A percentile compares a stretch with the other conserved stretches of the same genome.
Evolutionary conservation across 2,888 invertebrate species (phyloP).

Genomic region (Trachelus tabidus): DNA sequence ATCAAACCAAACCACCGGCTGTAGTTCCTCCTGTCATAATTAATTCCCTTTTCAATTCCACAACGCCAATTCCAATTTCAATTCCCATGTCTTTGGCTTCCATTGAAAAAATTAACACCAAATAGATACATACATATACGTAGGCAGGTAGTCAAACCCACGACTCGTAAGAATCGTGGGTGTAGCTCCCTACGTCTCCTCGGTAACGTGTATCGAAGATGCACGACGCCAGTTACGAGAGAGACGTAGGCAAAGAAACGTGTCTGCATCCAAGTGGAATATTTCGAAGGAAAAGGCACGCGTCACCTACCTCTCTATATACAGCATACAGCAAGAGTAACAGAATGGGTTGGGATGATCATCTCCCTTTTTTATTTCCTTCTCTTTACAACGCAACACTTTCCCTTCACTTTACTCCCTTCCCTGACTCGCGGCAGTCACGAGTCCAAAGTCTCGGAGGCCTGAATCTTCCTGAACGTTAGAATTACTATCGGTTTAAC

Average conservation of each 20-base stretch:
- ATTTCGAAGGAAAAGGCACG: neutral
- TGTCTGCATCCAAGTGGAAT: neutral
- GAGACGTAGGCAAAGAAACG: neutral
- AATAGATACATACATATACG: neutral
- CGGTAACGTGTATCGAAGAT: neutral
- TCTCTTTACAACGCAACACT: neutral
- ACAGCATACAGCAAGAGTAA: neutral
- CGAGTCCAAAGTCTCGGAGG: neutral
- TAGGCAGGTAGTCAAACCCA: neutral
- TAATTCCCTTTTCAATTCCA: neutral
- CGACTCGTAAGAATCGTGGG: neutral
- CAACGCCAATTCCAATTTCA: too few species aligned
- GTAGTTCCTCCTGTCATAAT: neutral
- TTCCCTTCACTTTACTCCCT: neutral
- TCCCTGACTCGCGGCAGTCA: neutral
- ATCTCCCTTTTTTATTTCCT: neutral
- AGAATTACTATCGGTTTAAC: neutral
- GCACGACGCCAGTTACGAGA: neutral
- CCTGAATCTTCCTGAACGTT: neutral
- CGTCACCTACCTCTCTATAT: neutral
- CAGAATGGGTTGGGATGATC: neutral
- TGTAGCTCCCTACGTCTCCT: neutral
- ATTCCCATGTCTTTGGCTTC: neutral
- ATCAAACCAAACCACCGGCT: neutral
- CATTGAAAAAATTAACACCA: neutral